Conservation (phyloP, 2,113 vertebrate species). For the Lates calcarifer region DNA sequence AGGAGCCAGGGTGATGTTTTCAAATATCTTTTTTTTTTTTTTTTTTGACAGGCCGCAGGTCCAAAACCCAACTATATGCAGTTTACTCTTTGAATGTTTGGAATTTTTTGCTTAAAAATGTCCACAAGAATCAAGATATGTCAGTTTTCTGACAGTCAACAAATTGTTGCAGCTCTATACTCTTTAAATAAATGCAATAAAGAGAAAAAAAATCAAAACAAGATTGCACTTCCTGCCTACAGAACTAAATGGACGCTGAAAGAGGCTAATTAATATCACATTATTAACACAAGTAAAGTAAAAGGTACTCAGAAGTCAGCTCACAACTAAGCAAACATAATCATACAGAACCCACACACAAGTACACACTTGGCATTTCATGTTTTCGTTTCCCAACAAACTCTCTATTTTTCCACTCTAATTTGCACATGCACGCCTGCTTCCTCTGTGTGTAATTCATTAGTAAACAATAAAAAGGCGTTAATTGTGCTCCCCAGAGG, state of each 20-base stretch:
- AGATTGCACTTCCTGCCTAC: neutral
- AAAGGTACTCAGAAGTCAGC: conserved; percentile 50
- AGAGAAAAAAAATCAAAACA: neutral
- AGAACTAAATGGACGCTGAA: conserved; percentile 33
- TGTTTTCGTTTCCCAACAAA: conserved; percentile 35
- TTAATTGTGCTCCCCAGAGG: conserved; percentile 79
- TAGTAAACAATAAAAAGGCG: conserved; percentile 78
- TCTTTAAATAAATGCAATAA: conserved; percentile 51
- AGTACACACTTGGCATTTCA: neutral
- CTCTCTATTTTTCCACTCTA: conserved; percentile 43
- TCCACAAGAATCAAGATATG: neutral
- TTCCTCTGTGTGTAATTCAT: conserved; percentile 77
- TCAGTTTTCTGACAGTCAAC: neutral
- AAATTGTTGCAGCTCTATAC: neutral
- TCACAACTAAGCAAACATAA: conserved; percentile 35
- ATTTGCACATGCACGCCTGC: conserved; percentile 36
- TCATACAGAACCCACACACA: conserved; percentile 18
- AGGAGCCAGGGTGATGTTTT: too few relatives aligned
- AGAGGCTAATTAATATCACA: conserved; percentile 61
- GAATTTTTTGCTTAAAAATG: neutral
- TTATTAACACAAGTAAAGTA: conserved; percentile 57
- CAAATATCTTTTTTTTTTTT: neutral
- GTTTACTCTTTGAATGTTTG: neutral
- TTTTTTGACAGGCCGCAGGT: neutral
- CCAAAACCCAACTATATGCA: neutral